phyloP scores from a whole-genome alignment of 2,888 invertebrate species.

The Ophion ellenae region DNA sequence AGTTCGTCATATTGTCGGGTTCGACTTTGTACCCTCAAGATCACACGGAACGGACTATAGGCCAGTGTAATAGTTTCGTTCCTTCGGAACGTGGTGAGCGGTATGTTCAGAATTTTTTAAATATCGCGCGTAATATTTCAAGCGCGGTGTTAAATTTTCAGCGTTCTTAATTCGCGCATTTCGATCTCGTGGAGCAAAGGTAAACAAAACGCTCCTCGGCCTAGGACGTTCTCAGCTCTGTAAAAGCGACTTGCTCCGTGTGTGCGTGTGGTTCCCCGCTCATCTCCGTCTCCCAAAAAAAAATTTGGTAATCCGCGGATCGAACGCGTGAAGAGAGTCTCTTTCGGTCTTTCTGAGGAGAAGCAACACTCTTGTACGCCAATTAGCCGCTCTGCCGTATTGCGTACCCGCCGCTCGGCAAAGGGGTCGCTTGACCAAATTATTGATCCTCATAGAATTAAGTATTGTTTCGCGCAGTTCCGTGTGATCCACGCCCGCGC shows the following conservation, averaged over 20 bases:
- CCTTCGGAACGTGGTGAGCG: constrained; percentile 38
- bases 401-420: neutral
- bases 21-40: no score
- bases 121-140: constrained; percentile 14
- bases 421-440: neutral
- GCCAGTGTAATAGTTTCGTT: neutral
- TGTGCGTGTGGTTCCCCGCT: constrained; percentile 6
- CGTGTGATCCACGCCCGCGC: constrained; percentile 15
- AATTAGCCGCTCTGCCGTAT: neutral
- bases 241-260: neutral
- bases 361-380: neutral
- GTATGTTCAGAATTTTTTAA: no score
- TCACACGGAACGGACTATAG: no score
- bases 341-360: neutral
- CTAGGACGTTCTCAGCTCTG: neutral
- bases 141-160: neutral
- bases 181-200: constrained; percentile 19
- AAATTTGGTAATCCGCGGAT: constrained; percentile 1
- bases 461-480: constrained; percentile 1
- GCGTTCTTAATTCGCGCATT: constrained; percentile 6
- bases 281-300: neutral
- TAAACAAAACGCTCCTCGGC: constrained; percentile 10
- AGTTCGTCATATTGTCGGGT: neutral
- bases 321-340: neutral
- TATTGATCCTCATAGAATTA: neutral